Evolutionary conservation across 2,113 vertebrate species (phyloP).

Genomic region (Grantiella picta): DNA sequence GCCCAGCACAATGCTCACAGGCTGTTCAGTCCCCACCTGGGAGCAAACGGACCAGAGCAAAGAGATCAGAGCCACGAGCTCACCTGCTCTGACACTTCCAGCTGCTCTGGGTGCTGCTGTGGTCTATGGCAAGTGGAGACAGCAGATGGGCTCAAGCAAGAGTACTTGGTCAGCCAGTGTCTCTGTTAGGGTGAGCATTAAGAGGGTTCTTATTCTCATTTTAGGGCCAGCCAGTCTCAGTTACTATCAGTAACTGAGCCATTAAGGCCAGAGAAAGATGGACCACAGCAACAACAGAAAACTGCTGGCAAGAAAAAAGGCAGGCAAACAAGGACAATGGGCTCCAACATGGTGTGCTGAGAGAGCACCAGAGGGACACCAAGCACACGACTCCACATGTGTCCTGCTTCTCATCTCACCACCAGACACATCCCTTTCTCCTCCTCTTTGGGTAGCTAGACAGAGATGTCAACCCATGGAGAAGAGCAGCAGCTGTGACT

Average conservation of each 20-base stretch:
- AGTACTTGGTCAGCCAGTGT: not conserved
- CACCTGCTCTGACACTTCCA: not conserved
- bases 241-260: not conserved
- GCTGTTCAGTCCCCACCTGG: slow-evolving; percentile 1
- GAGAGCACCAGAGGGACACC: not conserved
- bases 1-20: not conserved
- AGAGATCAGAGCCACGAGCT: not conserved
- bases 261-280: not conserved
- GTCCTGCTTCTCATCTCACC: not conserved
- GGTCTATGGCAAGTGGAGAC: not conserved
- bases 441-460: not conserved
- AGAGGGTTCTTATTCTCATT: not conserved
- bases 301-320: not conserved
- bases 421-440: not conserved
- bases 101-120: not conserved
- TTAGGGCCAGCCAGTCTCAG: not conserved
- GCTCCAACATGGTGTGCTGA: not conserved
- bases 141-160: not conserved
- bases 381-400: rapidly evolving
- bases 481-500: not conserved
- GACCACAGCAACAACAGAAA: not conserved
- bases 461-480: not conserved
- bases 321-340: not conserved
- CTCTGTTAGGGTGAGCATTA: not conserved
- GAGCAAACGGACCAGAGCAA: not conserved